Evolutionary conservation across 2,797 vertebrate genomes (phyloP), one percentile per base, ranked within the genome.

Genomic region (Pseudochromis fuscus): DNA sequence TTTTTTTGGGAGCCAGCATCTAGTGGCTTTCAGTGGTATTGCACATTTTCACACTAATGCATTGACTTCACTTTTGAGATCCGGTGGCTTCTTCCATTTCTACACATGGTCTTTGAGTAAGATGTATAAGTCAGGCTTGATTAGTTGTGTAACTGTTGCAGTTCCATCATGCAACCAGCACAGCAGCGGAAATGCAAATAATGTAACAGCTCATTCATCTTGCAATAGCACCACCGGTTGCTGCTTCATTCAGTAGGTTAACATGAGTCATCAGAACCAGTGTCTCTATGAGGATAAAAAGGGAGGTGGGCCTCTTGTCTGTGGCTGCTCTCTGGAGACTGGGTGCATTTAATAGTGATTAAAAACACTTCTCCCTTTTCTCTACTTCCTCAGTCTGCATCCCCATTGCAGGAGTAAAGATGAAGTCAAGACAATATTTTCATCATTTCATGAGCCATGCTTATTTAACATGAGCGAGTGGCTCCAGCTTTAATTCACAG

Each of bases 251-350:
- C 64, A 60, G 71, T 1, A 46, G 75, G 66, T 86, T 75, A 75
- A 35, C 78, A 31, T 75, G 81, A 82, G 40, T 87, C 86, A 87
- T 79, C 86, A 40, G 38, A 61, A 51, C 64, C 59, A 51, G 64
- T 6, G 5, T 58, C 70, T 50, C 64, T 42, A 24, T 6, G 1
- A 46, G 33, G 31, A 66, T 65, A 58, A 71, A 44, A 69, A 35
- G 30, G 9, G 61, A 72, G 24, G 62, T 57, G 60, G 53, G 44
- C 27, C 44, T 52, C 35, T 75, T 67, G 69, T 77, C 48, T 56
- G 35, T 3, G 42, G 72, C 63, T 72, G 57, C 5, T 74, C 75
- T 59, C 44, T 2, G 3, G 68, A 70, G 69, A 28, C 64, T 30
- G 24, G 6, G 7, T 50, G 58, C 55, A 67, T 78, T 66, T 52